phyloP scores from a whole-genome alignment of 2,797 vertebrate species.

The Danio kyathit region DNA sequence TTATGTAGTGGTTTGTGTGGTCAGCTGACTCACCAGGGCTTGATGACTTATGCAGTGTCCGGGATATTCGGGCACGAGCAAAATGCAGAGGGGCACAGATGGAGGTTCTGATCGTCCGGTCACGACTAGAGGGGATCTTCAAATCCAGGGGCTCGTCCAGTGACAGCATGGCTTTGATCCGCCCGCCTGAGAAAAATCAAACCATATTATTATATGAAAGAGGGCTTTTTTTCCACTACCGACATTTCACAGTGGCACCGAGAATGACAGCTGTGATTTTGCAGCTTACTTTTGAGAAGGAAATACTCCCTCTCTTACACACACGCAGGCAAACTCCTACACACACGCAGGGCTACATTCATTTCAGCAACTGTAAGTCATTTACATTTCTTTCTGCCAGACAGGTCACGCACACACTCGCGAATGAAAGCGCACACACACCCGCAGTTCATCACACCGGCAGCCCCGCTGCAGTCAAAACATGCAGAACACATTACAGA shows the following conservation, averaged over 20 bases:
- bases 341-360: conserved; percentile 53
- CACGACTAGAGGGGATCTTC: conserved; percentile 88
- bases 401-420: conserved; percentile 45
- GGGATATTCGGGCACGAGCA: conserved; percentile 75
- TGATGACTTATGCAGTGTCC: conserved; percentile 50
- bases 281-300: conserved; percentile 5
- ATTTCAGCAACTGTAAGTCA: conserved; percentile 64
- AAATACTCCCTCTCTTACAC: conserved; percentile 17
- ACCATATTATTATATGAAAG: neutral
- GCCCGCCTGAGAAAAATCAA: conserved; percentile 53
- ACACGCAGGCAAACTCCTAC: neutral
- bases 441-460: conserved; percentile 40
- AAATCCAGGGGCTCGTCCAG: conserved; percentile 93
- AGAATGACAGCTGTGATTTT: conserved; percentile 7
- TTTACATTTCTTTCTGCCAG: conserved; percentile 64
- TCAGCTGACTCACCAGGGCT: conserved; percentile 47
- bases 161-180: conserved; percentile 84
- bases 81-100: conserved; percentile 74
- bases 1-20: neutral
- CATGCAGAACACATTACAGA: conserved; percentile 46
- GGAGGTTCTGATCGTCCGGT: conserved; percentile 74
- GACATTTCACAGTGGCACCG: neutral
- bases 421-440: conserved; percentile 28
- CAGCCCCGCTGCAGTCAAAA: conserved; percentile 37
- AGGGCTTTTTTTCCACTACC: neutral